Percentiles rank a stretch among this genome's conserved stretches.
phyloP scores from a whole-genome alignment of 1,140 invertebrate species.

The Latrodectus geometricus region DNA sequence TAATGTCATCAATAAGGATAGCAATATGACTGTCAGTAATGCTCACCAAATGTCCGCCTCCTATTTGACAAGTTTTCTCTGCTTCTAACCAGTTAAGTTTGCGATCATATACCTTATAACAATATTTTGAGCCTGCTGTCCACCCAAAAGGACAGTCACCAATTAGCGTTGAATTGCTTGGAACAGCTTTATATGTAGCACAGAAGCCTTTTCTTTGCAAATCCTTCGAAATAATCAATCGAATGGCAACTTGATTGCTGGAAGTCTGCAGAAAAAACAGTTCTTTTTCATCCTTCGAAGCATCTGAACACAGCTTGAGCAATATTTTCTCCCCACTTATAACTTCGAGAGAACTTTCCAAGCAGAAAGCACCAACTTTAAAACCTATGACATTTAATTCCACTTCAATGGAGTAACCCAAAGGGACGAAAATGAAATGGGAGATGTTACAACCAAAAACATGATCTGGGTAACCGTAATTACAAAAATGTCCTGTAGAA shows the following conservation, averaged over 20 bases:
- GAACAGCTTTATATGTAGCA: slow-evolving; percentile 3
- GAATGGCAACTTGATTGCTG: neutral
- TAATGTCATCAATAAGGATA: slow-evolving; percentile 63
- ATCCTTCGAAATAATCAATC: neutral
- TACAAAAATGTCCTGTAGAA: slow-evolving; percentile 30
- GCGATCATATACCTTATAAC: slow-evolving; percentile 74
- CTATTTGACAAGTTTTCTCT: slow-evolving; percentile 74
- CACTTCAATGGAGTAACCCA: slow-evolving; percentile 37
- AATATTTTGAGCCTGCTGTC: slow-evolving; percentile 74
- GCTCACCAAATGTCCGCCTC: slow-evolving; percentile 77
- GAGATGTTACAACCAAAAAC: slow-evolving; percentile 17
- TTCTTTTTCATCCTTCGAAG: neutral
- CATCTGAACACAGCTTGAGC: slow-evolving; percentile 11
- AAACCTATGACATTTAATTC: slow-evolving; percentile 21
- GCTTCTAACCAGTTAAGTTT: slow-evolving; percentile 75
- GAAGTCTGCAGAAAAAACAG: neutral
- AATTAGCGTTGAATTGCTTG: neutral
- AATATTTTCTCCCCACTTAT: neutral
- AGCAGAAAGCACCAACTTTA: slow-evolving; percentile 5
- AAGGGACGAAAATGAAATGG: slow-evolving; percentile 45
- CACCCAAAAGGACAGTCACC: slow-evolving; percentile 75
- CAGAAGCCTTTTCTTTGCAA: slow-evolving; percentile 29
- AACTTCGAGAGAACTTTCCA: neutral
- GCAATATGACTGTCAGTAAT: slow-evolving; percentile 75
- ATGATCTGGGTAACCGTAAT: slow-evolving; percentile 27